Evolutionary conservation across 2,113 vertebrate genomes (phyloP).

Genomic region (Gyps fulvus): DNA sequence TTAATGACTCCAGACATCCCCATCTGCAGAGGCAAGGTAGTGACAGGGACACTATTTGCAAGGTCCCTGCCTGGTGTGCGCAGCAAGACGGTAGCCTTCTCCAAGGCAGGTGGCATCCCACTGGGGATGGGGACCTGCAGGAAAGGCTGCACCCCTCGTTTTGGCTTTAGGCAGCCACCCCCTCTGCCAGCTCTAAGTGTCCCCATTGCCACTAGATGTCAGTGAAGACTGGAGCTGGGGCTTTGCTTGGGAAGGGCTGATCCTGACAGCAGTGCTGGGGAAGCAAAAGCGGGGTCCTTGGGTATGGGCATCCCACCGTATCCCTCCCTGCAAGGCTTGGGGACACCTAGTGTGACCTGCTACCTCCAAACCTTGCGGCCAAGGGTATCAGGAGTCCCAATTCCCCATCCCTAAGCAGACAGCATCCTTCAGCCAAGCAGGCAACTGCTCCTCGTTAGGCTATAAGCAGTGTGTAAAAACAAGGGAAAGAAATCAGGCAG

Average conservation of each 20-base stretch:
- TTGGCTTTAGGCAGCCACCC: background rate
- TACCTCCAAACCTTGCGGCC: background rate
- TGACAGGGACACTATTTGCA: background rate
- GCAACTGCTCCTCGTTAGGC: background rate
- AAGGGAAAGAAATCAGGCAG: background rate
- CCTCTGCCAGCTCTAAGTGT: background rate
- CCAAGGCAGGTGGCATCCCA: background rate
- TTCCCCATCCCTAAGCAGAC: background rate
- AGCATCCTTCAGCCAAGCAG: background rate
- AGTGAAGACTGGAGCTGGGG: slow-evolving; percentile 54
- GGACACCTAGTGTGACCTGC: background rate
- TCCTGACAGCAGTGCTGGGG: background rate
- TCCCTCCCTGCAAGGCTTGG: background rate
- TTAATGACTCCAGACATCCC: background rate
- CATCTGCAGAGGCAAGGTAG: background rate
- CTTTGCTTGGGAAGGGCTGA: background rate
- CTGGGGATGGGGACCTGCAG: background rate
- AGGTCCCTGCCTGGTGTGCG: background rate
- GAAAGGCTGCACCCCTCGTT: background rate
- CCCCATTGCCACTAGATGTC: slow-evolving; percentile 68
- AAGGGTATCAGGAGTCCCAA: background rate
- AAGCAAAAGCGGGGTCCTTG: background rate
- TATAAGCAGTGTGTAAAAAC: fast-evolving
- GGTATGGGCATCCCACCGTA: background rate
- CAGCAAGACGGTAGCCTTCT: background rate